phyloP scores from a whole-genome alignment of 2,888 invertebrate species.

The Tanypteryx hageni region DNA sequence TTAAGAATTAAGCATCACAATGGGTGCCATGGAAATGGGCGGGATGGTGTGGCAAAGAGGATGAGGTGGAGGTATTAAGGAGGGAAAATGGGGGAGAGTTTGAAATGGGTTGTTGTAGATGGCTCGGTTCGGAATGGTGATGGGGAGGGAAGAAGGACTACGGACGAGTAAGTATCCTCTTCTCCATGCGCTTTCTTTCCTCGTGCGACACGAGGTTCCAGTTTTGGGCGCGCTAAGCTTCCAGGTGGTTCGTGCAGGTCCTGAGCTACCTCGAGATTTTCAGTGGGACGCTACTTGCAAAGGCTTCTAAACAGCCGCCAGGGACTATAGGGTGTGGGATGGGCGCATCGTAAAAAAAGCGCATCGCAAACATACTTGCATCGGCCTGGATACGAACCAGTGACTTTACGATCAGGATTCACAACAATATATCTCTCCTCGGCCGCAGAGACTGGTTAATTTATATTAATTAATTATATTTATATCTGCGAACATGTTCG shows the following conservation, averaged over 20 bases:
- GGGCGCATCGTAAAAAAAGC: neutral
- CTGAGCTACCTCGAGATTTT: neutral
- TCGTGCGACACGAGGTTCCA: neutral
- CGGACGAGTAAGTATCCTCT: neutral
- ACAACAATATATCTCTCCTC: too few relatives aligned
- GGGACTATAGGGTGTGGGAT: neutral
- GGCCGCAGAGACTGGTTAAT: too few relatives aligned
- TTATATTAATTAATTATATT: too few relatives aligned
- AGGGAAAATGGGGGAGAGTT: neutral
- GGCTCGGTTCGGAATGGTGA: neutral
- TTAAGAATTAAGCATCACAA: constrained; percentile 63
- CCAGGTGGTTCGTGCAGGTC: neutral
- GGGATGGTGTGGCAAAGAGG: constrained; percentile 19
- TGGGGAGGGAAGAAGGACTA: neutral
- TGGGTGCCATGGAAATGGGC: constrained; percentile 48
- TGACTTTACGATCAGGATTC: too few relatives aligned
- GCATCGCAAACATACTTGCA: constrained; percentile 9
- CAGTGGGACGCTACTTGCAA: neutral
- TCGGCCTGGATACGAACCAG: neutral
- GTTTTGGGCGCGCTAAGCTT: constrained; percentile 45
- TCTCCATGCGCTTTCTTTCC: neutral
- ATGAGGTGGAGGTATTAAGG: neutral
- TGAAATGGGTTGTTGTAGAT: neutral
- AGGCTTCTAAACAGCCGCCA: neutral
- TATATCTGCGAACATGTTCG: too few relatives aligned